phyloP scores from a whole-genome alignment of 2,888 invertebrate species.

The Nephrotoma flavescens region DNA sequence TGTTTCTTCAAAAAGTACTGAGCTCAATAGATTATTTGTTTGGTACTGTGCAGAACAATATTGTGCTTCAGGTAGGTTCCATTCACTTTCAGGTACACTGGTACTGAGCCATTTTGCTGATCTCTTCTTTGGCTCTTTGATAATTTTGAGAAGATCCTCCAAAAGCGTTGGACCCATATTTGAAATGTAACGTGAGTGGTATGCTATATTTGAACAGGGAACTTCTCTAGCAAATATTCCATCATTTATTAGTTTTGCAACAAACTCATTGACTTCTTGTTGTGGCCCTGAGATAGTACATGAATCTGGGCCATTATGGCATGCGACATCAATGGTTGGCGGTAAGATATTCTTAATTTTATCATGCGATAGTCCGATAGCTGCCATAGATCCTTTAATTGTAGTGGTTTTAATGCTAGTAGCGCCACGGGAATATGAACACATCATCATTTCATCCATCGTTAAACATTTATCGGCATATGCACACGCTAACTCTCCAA shows the following conservation, averaged over 20 bases:
- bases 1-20: conserved; percentile 33
- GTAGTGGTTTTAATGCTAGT: conserved; percentile 55
- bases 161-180: conserved; percentile 51
- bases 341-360: conserved; percentile 43
- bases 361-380: conserved; percentile 41
- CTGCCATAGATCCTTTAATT: conserved; percentile 33
- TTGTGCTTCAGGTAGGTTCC: conserved; percentile 49
- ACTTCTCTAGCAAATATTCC: conserved; percentile 72
- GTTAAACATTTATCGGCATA: conserved; percentile 66
- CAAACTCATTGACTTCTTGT: conserved; percentile 48
- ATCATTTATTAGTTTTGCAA: conserved; percentile 47
- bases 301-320: conserved; percentile 73
- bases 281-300: conserved; percentile 83
- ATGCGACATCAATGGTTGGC: conserved; percentile 66
- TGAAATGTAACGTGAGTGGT: conserved; percentile 39
- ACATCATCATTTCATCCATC: conserved; percentile 69
- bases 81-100: conserved; percentile 55
- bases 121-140: conserved; percentile 48
- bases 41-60: conserved; percentile 72
- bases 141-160: conserved; percentile 45
- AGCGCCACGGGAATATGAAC: conserved; percentile 69
- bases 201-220: conserved; percentile 75
- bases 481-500: no score
- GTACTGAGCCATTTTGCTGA: conserved; percentile 73
- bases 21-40: conserved; percentile 61